A percentile compares a stretch with the other conserved stretches of the same genome.
phyloP scores from a whole-genome alignment of 1,140 invertebrate species.

The Hylyphantes graminicola region DNA sequence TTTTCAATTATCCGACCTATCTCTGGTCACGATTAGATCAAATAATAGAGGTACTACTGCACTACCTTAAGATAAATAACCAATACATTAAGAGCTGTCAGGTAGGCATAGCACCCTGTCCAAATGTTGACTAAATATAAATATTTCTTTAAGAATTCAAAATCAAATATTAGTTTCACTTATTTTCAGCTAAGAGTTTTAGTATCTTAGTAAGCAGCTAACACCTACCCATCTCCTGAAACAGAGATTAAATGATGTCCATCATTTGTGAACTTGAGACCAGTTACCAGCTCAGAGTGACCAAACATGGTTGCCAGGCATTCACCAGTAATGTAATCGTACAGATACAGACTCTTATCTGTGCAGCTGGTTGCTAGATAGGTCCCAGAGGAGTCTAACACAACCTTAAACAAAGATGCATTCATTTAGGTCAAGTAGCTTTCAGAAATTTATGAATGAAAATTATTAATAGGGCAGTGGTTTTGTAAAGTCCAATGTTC shows the following conservation, averaged over 20 bases:
- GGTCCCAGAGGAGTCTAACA: slow-evolving; percentile 88
- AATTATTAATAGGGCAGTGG: no score
- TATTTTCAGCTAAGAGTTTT: not conserved
- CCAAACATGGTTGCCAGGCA: slow-evolving; percentile 94
- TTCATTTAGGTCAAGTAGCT: not conserved
- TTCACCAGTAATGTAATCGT: slow-evolving; percentile 94
- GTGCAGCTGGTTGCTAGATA: slow-evolving; percentile 94
- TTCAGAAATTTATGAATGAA: not conserved
- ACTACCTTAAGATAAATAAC: no score
- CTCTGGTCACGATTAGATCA: no score
- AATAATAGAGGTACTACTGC: no score
- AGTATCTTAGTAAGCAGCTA: no score
- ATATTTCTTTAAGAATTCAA: not conserved
- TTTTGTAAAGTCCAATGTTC: no score
- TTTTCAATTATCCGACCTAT: no score
- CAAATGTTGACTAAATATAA: no score
- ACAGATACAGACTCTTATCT: slow-evolving; percentile 94
- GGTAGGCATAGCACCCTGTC: no score
- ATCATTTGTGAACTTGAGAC: slow-evolving; percentile 89
- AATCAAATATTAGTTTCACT: slow-evolving; percentile 6
- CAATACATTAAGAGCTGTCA: no score
- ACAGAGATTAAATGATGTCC: slow-evolving; percentile 91
- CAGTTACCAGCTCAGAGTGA: slow-evolving; percentile 91
- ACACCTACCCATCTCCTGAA: slow-evolving; percentile 76
- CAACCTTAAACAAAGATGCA: slow-evolving; percentile 72